A percentile compares a stretch with the other conserved stretches of the same genome.
Conservation (phyloP, 2,888 invertebrate species). For the Melangyna quadrimaculata region DNA sequence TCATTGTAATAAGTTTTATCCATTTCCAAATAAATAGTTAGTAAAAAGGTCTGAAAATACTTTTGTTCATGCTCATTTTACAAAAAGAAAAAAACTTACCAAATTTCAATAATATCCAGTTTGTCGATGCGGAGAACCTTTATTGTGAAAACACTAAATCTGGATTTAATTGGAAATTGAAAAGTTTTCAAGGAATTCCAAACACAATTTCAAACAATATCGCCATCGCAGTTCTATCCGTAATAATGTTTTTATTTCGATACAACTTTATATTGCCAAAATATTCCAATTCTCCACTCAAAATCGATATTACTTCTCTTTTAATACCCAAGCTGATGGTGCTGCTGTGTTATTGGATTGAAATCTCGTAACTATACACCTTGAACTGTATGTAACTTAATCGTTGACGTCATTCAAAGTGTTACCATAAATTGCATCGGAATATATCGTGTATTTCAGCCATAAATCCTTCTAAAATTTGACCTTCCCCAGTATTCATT, state of each 20-base stretch:
- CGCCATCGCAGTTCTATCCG: not conserved
- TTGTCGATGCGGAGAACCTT: not conserved
- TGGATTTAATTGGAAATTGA: not conserved
- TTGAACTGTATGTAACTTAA: constrained; percentile 10
- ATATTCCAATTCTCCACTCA: not conserved
- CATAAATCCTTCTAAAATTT: constrained; percentile 40
- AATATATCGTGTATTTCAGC: constrained; percentile 13
- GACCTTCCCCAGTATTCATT: constrained; percentile 30
- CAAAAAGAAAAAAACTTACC: no score
- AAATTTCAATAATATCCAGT: not conserved
- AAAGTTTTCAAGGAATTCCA: not conserved
- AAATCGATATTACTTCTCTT: not conserved
- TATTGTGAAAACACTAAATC: not conserved
- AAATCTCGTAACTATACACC: not conserved
- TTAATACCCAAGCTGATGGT: not conserved
- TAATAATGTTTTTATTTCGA: not conserved
- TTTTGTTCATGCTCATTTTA: no score
- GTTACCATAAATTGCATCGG: constrained; percentile 7
- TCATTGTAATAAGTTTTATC: no score
- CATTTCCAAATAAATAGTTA: no score
- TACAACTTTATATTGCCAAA: not conserved
- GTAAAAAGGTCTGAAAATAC: no score
- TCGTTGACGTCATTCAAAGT: constrained; percentile 44
- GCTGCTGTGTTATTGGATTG: not conserved
- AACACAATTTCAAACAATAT: not conserved